Conservation (phyloP, 2,797 vertebrate species). For the Benthosema pterotum region DNA sequence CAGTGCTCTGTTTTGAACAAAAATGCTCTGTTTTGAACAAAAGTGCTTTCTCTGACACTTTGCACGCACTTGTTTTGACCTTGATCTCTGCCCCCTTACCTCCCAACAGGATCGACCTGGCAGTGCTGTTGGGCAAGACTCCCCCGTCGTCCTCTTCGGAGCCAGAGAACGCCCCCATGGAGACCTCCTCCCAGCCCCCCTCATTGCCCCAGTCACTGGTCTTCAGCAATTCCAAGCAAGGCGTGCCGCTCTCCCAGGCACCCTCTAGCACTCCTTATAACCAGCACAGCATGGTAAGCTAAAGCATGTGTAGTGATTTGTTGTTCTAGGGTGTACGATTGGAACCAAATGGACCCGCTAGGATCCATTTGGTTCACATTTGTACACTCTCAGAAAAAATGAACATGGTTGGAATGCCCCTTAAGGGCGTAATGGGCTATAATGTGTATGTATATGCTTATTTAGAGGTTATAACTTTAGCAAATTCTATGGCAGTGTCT, state of each 20-base stretch:
- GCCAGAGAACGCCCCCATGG: conserved; percentile 86
- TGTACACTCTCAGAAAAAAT: no score
- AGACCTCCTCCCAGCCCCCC: conserved; percentile 85
- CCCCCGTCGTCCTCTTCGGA: conserved; percentile 92
- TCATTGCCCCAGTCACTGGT: conserved; percentile 93
- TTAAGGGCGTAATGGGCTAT: no score
- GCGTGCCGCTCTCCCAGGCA: conserved; percentile 83
- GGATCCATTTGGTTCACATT: no score
- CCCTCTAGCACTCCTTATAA: conserved; percentile 85
- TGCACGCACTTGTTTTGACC: background rate
- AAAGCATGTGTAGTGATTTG: background rate
- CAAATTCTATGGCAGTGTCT: no score
- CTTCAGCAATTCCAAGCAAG: conserved; percentile 98
- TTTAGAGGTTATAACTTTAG: no score
- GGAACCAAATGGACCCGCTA: no score
- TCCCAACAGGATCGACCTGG: conserved; percentile 93
- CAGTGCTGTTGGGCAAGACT: conserved; percentile 94
- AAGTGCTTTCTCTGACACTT: no score
- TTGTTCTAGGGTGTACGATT: no score
- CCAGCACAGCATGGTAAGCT: conserved; percentile 94
- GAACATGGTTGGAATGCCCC: no score
- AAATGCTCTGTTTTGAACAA: no score
- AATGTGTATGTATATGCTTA: no score
- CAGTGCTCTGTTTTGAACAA: no score
- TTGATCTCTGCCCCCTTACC: background rate